phyloP scores from a whole-genome alignment of 2,113 vertebrate genomes.

The Notiomystis cincta region DNA sequence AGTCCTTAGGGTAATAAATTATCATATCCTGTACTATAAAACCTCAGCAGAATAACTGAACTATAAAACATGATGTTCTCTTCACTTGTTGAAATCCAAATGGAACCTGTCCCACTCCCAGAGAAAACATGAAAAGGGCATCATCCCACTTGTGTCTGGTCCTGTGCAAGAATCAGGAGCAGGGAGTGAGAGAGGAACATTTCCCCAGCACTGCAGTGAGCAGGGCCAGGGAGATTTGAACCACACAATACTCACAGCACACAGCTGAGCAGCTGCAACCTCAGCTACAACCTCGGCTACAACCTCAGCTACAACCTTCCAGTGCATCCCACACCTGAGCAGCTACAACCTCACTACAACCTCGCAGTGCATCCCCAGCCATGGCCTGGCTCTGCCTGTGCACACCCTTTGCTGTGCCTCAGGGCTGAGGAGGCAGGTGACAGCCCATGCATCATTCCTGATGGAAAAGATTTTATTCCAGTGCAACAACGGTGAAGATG shows the following conservation, averaged over 20 bases:
- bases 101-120: background rate
- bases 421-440: background rate
- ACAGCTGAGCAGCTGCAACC: background rate
- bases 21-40: background rate
- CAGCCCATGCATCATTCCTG: background rate
- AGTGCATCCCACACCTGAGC: background rate
- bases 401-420: background rate
- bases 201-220: background rate
- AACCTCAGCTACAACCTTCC: too few species aligned
- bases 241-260: background rate
- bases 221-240: background rate
- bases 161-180: background rate
- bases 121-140: background rate
- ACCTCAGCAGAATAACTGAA: background rate
- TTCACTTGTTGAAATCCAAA: background rate
- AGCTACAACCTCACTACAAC: too few species aligned
- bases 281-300: background rate
- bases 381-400: background rate
- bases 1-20: background rate
- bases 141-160: background rate
- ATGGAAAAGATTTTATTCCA: background rate
- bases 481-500: background rate
- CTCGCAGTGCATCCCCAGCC: background rate
- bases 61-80: background rate
- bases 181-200: background rate